Evolutionary conservation across 2,113 vertebrate genomes (phyloP).

Genomic region (Malurus elegans): DNA sequence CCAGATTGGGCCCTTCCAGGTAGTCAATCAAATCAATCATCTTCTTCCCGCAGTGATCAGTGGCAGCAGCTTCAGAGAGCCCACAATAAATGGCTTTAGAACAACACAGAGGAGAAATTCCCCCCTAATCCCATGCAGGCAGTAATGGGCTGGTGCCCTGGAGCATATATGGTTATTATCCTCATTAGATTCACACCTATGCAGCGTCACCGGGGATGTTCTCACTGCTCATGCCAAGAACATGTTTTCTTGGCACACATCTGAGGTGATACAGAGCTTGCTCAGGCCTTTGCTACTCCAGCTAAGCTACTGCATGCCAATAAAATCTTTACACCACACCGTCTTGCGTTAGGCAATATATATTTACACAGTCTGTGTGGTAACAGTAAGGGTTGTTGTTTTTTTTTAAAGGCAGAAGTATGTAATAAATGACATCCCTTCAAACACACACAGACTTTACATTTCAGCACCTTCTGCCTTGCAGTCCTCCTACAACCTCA

Average conservation of each 20-base stretch:
- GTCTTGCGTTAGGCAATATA: slow-evolving; percentile 15
- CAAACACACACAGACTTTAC: slow-evolving; percentile 48
- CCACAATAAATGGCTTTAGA: neutral
- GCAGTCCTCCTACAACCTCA: slow-evolving; percentile 56
- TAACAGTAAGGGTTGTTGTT: slow-evolving; percentile 19
- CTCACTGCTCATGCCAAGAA: slow-evolving; percentile 31
- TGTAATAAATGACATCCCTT: slow-evolving; percentile 65
- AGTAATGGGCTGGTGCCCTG: slow-evolving; percentile 24
- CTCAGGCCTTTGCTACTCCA: slow-evolving; percentile 25
- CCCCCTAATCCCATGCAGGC: slow-evolving; percentile 29
- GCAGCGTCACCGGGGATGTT: slow-evolving; percentile 35
- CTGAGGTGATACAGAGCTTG: slow-evolving; percentile 37
- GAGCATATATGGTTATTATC: slow-evolving; percentile 9
- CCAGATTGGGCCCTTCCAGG: slow-evolving; percentile 1
- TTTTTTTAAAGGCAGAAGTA: slow-evolving; percentile 52
- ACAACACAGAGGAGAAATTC: slow-evolving; percentile 26
- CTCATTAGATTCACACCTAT: slow-evolving; percentile 55
- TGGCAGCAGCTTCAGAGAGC: slow-evolving; percentile 2
- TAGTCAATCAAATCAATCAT: neutral
- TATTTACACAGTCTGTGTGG: slow-evolving; percentile 54
- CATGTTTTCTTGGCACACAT: slow-evolving; percentile 35
- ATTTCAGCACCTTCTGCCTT: slow-evolving; percentile 62
- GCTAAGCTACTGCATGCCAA: slow-evolving; percentile 40
- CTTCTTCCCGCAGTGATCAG: neutral
- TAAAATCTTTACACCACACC: slow-evolving; percentile 51